Conservation (phyloP, 2,113 vertebrate genomes). For the Zonotrichia leucophrys region DNA sequence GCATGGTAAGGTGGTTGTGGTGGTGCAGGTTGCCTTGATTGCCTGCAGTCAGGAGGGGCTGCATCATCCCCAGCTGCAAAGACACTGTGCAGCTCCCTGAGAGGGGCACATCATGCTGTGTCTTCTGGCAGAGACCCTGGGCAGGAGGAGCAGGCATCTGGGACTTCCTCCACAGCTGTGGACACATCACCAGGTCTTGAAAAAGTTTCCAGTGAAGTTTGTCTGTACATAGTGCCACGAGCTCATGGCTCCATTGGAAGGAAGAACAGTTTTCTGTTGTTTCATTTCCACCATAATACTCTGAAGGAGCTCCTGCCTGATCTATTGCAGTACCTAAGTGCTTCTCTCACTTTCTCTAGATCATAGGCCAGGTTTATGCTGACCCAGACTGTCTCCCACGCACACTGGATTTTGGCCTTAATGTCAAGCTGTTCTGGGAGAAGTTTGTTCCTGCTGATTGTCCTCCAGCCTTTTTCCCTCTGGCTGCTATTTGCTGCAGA, state of each 20-base stretch:
- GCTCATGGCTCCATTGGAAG: neutral
- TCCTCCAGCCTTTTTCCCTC: constrained; percentile 91
- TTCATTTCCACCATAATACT: neutral
- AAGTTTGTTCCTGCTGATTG: constrained; percentile 95
- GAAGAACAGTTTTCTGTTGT: neutral
- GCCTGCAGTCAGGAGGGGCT: neutral
- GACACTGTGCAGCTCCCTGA: neutral
- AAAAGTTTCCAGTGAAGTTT: neutral
- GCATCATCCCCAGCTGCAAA: neutral
- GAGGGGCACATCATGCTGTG: neutral
- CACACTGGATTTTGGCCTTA: constrained; percentile 93
- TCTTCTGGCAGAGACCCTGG: neutral
- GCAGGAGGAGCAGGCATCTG: neutral
- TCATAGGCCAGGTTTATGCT: constrained; percentile 96
- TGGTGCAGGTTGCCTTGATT: neutral
- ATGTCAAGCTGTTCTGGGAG: constrained; percentile 92
- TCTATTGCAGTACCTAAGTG: neutral
- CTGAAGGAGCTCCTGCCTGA: neutral
- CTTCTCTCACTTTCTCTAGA: constrained; percentile 73
- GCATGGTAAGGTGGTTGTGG: neutral
- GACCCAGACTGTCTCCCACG: constrained; percentile 95
- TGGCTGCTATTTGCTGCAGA: constrained; percentile 92
- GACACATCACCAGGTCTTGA: neutral
- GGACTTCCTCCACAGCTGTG: neutral
- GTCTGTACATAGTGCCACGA: neutral